These are phyloP conservation scores for Incurvaria masculella DNA, from an alignment of 2,888 invertebrate species.

Conservation along the genomic window DNA sequence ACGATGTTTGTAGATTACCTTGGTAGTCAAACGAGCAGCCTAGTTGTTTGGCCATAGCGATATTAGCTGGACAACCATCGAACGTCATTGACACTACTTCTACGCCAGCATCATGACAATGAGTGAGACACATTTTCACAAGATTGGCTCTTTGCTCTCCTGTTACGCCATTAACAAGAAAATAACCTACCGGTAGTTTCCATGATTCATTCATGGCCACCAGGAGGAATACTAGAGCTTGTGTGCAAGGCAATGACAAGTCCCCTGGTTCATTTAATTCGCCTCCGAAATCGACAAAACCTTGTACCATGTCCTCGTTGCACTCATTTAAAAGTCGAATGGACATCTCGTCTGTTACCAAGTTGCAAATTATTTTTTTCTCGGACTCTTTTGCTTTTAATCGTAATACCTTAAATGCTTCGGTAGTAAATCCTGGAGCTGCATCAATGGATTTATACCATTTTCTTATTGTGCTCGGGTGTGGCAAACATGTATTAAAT, in stretches of 20 bases:
- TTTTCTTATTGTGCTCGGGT: constrained; percentile 18
- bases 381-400: constrained; percentile 7
- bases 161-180: constrained; percentile 18
- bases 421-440: constrained; percentile 20
- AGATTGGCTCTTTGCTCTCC: constrained; percentile 16
- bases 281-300: constrained; percentile 1
- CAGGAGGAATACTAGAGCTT: constrained; percentile 20
- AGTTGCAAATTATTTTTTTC: constrained; percentile 14
- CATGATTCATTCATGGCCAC: constrained; percentile 18
- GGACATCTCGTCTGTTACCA: constrained; percentile 21
- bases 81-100: constrained; percentile 17
- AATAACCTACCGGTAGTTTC: constrained; percentile 23
- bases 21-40: constrained; percentile 16
- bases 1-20: constrained; percentile 14
- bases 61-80: constrained; percentile 10
- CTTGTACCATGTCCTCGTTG: constrained; percentile 8
- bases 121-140: constrained; percentile 12
- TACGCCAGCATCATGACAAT: constrained; percentile 18
- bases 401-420: constrained; percentile 17
- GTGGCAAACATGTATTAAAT: constrained; percentile 20
- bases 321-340: constrained; percentile 17
- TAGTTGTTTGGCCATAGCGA: constrained; percentile 9
- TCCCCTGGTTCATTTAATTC: neutral
- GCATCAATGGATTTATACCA: constrained; percentile 21
- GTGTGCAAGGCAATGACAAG: constrained; percentile 4